These are phyloP conservation scores for Fissipunctia ypsillon DNA, from an alignment of 2,888 invertebrate genomes.

Conservation along the genomic window DNA sequence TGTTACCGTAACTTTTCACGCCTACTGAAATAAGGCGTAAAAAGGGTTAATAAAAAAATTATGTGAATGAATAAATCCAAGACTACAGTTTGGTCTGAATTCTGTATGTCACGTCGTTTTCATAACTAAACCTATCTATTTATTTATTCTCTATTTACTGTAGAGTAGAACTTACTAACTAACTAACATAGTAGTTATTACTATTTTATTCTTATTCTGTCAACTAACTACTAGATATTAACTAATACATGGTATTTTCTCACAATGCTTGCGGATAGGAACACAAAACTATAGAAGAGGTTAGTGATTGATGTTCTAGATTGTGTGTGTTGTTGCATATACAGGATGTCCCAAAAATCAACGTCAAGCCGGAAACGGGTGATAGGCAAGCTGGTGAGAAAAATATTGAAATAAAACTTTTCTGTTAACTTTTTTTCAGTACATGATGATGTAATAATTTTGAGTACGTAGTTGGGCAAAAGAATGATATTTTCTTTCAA, in stretches of 20 bases:
- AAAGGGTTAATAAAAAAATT: no score
- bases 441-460: no score
- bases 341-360: no score
- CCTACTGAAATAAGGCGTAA: background rate
- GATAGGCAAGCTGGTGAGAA: no score
- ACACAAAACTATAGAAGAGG: constrained; percentile 89
- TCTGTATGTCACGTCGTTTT: background rate
- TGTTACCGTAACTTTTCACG: background rate
- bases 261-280: constrained; percentile 85
- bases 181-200: constrained; percentile 21
- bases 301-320: constrained; percentile 77
- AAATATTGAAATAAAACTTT: no score
- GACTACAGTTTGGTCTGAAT: background rate
- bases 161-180: constrained; percentile 33
- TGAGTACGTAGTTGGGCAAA: no score
- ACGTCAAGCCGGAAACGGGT: no score
- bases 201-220: background rate
- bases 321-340: constrained; percentile 38
- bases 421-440: no score
- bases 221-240: constrained; percentile 49
- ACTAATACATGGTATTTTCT: constrained; percentile 75
- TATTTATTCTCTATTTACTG: constrained; percentile 6
- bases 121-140: constrained; percentile 7
- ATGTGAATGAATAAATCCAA: background rate
- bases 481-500: no score